phyloP scores from a whole-genome alignment of 2,888 invertebrate genomes.

The Diarsia brunnea region DNA sequence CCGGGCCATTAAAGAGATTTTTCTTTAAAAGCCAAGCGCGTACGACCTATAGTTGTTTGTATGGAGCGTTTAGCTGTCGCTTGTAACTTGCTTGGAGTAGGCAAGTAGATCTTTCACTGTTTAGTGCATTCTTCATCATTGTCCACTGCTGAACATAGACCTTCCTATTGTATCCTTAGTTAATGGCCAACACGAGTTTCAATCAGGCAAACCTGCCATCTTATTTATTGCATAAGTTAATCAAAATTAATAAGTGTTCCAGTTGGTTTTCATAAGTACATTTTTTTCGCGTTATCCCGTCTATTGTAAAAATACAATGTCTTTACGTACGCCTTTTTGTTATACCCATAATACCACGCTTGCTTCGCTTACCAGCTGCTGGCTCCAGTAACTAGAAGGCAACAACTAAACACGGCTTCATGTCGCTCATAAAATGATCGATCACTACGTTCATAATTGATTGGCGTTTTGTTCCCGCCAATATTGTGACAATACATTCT shows the following conservation, averaged over 20 bases:
- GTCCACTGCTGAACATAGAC: background rate
- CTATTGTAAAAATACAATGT: no score
- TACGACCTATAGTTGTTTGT: slow-evolving; percentile 60
- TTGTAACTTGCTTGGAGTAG: slow-evolving; percentile 26
- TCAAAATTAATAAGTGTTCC: background rate
- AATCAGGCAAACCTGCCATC: background rate
- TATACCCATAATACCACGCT: background rate
- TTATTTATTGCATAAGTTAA: background rate
- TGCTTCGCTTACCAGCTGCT: slow-evolving; percentile 8
- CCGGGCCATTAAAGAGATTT: slow-evolving; percentile 69
- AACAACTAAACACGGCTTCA: slow-evolving; percentile 36
- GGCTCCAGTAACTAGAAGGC: background rate
- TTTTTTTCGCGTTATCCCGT: no score
- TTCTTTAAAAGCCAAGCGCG: slow-evolving; percentile 71
- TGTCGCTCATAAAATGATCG: slow-evolving; percentile 69
- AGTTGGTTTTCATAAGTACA: no score
- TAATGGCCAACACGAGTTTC: no score
- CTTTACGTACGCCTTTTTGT: no score
- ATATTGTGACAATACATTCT: slow-evolving; percentile 57
- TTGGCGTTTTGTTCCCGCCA: slow-evolving; percentile 67
- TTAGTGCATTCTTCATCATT: background rate
- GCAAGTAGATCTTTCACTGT: background rate
- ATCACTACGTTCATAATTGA: slow-evolving; percentile 70
- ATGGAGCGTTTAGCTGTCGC: slow-evolving; percentile 31
- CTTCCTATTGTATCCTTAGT: background rate